Evolutionary conservation across 2,797 vertebrate species (phyloP).

Genomic region (Babyrousa celebensis): DNA sequence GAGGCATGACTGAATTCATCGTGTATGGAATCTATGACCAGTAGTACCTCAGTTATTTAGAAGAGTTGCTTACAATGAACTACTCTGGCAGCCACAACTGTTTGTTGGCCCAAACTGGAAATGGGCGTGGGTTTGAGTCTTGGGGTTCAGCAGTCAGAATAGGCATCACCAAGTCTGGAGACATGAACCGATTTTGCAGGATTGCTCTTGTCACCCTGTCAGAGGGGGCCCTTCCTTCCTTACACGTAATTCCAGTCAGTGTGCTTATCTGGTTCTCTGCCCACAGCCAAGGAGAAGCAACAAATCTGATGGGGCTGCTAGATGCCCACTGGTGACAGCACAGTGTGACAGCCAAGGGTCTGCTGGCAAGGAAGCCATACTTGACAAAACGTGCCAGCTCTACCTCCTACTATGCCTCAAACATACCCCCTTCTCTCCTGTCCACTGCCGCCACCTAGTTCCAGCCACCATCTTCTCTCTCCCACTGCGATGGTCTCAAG

Average conservation of each 20-base stretch:
- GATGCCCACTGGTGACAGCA: neutral
- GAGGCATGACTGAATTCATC: neutral
- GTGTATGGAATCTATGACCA: neutral
- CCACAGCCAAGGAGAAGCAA: neutral
- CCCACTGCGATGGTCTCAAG: neutral
- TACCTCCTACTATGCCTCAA: neutral
- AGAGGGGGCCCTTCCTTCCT: neutral
- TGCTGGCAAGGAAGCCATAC: neutral
- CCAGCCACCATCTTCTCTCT: neutral
- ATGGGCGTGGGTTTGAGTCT: neutral
- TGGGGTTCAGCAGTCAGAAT: conserved; percentile 39
- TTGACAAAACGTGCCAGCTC: neutral
- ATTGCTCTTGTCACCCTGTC: neutral
- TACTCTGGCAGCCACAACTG: neutral
- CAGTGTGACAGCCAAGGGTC: neutral
- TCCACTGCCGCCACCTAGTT: neutral
- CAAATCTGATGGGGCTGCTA: neutral
- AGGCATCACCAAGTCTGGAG: neutral
- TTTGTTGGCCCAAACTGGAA: neutral
- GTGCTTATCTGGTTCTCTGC: neutral
- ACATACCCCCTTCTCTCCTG: neutral
- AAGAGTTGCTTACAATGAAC: neutral
- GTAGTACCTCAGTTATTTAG: neutral
- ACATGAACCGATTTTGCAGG: neutral
- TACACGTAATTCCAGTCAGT: neutral